Evolutionary conservation across 2,888 invertebrate species (phyloP).

Genomic region (Desoria tigrina): DNA sequence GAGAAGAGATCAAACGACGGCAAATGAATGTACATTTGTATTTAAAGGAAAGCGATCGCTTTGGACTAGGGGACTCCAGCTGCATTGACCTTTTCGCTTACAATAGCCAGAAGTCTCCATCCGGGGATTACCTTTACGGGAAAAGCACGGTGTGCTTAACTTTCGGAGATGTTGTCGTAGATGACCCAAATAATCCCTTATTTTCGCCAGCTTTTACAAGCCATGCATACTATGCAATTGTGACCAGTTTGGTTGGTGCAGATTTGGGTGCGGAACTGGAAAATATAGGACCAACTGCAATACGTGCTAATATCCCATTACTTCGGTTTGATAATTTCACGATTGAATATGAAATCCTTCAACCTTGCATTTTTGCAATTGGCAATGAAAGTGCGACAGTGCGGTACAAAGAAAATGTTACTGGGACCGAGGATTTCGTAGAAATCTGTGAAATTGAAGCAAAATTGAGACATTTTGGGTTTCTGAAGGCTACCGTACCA

Average conservation of each 20-base stretch:
- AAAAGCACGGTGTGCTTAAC: conserved; percentile 13
- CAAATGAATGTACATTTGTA: conserved; percentile 8
- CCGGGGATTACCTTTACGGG: conserved; percentile 3
- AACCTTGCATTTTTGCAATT: not conserved
- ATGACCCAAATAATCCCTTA: not conserved
- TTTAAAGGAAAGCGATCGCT: conserved; percentile 5
- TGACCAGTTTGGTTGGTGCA: not conserved
- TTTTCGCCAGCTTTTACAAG: conserved; percentile 20
- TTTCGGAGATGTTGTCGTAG: conserved; percentile 20
- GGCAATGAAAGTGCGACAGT: not conserved
- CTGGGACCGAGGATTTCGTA: not conserved
- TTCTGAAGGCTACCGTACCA: conserved; percentile 12
- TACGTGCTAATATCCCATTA: no score
- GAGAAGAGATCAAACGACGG: no score
- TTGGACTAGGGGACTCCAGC: not conserved
- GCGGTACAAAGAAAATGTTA: not conserved
- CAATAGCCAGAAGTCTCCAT: conserved; percentile 2
- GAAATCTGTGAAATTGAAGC: conserved; percentile 14
- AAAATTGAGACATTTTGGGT: not conserved
- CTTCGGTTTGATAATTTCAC: no score
- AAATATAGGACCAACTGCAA: conserved; percentile 1
- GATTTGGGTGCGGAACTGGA: not conserved
- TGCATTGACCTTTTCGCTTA: conserved; percentile 20
- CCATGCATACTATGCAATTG: conserved; percentile 26
- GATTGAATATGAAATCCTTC: no score